Percentiles rank a stretch among this genome's conserved stretches.
phyloP scores from a whole-genome alignment of 1,140 invertebrate species.

The Caenorhabditis inopinata region DNA sequence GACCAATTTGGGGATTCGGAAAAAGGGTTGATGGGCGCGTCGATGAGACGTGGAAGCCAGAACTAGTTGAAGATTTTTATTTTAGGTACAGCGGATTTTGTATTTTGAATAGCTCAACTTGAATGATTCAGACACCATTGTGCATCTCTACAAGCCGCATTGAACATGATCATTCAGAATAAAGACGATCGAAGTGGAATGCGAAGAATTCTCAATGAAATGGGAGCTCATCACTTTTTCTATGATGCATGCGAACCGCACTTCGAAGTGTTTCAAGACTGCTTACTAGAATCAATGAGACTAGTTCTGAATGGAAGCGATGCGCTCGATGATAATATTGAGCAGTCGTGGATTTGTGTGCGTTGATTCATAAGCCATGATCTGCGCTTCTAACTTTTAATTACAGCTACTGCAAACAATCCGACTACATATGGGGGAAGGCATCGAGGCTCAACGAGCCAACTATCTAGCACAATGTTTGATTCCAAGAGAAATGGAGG shows the following conservation, averaged over 20 bases:
- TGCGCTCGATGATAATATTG: slow-evolving; percentile 53
- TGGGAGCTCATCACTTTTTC: slow-evolving; percentile 65
- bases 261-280: slow-evolving; percentile 62
- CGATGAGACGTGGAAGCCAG: slow-evolving; percentile 47
- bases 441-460: slow-evolving; percentile 57
- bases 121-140: slow-evolving; percentile 62
- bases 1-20: slow-evolving; percentile 62
- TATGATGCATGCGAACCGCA: slow-evolving; percentile 64
- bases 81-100: slow-evolving; percentile 39
- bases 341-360: slow-evolving; percentile 53
- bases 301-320: slow-evolving; percentile 49
- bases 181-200: slow-evolving; percentile 57
- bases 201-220: slow-evolving; percentile 54
- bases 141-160: slow-evolving; percentile 56
- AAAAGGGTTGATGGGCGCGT: slow-evolving; percentile 50
- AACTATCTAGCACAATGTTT: slow-evolving; percentile 59
- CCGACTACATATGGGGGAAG: slow-evolving; percentile 53
- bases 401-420: slow-evolving; percentile 44
- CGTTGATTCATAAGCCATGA: no score
- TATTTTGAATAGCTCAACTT: neutral
- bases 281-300: slow-evolving; percentile 53
- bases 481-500: slow-evolving; percentile 57
- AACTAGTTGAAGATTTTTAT: slow-evolving; percentile 47
- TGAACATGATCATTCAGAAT: slow-evolving; percentile 65
- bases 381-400: no score